phyloP scores from a whole-genome alignment of 2,888 invertebrate species.

The Sinohyriopsis cumingii region DNA sequence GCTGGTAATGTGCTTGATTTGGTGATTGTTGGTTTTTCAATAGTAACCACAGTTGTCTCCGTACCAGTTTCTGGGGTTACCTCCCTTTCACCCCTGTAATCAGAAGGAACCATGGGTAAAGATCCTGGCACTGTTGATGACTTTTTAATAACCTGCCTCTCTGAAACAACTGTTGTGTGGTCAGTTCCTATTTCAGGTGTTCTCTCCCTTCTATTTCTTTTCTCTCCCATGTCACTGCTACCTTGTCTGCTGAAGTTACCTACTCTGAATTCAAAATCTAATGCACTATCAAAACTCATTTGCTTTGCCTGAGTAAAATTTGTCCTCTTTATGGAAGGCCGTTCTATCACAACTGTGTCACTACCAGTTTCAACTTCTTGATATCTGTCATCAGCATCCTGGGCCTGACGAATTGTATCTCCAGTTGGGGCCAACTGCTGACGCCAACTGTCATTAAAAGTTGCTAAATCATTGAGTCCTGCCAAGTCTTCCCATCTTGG shows the following conservation, averaged over 20 bases:
- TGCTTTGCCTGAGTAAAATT: slow-evolving; percentile 4
- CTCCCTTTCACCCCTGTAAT: too few species aligned
- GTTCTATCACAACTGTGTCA: slow-evolving; percentile 34
- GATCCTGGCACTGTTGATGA: too few species aligned
- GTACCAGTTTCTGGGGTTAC: slow-evolving; percentile 1
- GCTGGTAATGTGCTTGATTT: slow-evolving; percentile 38
- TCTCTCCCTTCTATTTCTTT: too few species aligned
- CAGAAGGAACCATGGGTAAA: too few species aligned
- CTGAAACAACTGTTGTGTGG: too few species aligned
- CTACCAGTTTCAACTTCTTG: slow-evolving; percentile 37
- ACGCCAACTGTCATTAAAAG: slow-evolving; percentile 49
- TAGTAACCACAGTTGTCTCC: slow-evolving; percentile 5
- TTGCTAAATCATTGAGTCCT: slow-evolving; percentile 48
- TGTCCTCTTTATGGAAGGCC: slow-evolving; percentile 34
- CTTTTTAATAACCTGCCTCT: too few species aligned
- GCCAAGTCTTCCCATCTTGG: slow-evolving; percentile 53
- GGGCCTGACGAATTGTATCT: slow-evolving; percentile 39
- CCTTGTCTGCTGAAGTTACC: too few species aligned
- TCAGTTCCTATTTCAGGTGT: too few species aligned
- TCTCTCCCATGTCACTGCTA: too few species aligned
- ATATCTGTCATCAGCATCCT: slow-evolving; percentile 23
- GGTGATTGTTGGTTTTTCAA: slow-evolving; percentile 17
- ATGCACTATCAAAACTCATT: too few species aligned
- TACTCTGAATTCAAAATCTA: too few species aligned
- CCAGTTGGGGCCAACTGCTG: slow-evolving; percentile 48